Percentiles rank a stretch among this genome's conserved stretches.
phyloP scores from a whole-genome alignment of 2,888 invertebrate genomes.

The Cataglyphis albicans region DNA sequence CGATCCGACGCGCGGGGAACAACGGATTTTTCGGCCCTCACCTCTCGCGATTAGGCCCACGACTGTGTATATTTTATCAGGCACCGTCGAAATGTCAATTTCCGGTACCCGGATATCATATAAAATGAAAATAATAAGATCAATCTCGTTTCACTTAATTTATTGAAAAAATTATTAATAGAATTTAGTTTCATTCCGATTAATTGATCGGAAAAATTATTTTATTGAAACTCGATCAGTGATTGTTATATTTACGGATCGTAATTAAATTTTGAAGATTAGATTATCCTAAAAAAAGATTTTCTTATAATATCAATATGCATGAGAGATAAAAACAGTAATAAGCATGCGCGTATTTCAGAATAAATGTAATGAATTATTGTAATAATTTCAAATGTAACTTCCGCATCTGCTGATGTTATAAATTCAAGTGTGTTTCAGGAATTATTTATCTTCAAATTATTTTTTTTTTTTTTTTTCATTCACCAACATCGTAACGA shows the following conservation, averaged over 20 bases:
- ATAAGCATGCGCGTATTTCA: not conserved
- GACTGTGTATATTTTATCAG: slow-evolving; percentile 8
- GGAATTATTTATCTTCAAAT: not conserved
- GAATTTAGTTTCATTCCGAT: not conserved
- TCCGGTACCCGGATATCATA: slow-evolving; percentile 21
- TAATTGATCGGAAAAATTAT: not conserved
- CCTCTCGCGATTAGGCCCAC: slow-evolving; percentile 1
- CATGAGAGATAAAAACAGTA: not conserved
- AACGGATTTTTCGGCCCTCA: slow-evolving; percentile 37
- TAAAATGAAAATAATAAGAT: slow-evolving; percentile 6
- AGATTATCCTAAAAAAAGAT: not conserved
- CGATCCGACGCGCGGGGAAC: slow-evolving; percentile 26
- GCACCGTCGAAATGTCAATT: slow-evolving; percentile 41
- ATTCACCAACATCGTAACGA: not conserved
- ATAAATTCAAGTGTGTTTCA: not conserved
- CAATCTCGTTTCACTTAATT: not conserved
- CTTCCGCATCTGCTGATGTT: not conserved
- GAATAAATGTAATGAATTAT: slow-evolving; percentile 19
- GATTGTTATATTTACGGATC: not conserved
- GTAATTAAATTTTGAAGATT: not conserved
- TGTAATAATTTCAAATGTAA: not conserved
- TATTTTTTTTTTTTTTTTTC: not conserved
- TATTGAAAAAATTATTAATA: not conserved
- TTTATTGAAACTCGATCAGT: not conserved
- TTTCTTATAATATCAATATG: not conserved